These are phyloP conservation scores for Dasypolia templi DNA, from an alignment of 2,888 invertebrate genomes.

Conservation along the genomic window DNA sequence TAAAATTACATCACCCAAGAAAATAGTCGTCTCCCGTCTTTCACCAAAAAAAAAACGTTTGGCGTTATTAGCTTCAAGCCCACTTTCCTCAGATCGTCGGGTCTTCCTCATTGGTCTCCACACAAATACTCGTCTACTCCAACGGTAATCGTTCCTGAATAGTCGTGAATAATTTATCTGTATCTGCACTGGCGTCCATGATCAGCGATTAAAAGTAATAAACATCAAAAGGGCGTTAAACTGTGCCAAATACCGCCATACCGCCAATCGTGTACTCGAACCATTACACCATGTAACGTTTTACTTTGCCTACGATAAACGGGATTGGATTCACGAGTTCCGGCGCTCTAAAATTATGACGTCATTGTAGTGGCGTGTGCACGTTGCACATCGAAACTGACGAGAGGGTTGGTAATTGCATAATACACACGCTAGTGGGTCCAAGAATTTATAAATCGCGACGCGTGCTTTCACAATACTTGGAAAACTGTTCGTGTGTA, in stretches of 20 bases:
- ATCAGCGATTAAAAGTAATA: slow-evolving; percentile 36
- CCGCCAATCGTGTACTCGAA: slow-evolving; percentile 44
- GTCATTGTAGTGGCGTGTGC: slow-evolving; percentile 63
- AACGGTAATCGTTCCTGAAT: background rate
- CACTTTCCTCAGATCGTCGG: background rate
- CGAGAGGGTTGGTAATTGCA: slow-evolving; percentile 62
- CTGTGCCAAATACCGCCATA: slow-evolving; percentile 42
- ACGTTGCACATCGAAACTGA: slow-evolving; percentile 60
- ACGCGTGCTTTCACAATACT: slow-evolving; percentile 36
- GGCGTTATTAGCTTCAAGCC: background rate
- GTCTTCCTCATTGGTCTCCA: background rate
- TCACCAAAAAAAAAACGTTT: background rate
- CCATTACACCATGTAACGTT: slow-evolving; percentile 61
- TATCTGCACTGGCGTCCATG: background rate
- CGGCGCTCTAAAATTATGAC: slow-evolving; percentile 58
- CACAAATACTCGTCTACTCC: background rate
- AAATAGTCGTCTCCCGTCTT: background rate
- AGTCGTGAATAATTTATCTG: slow-evolving; percentile 4
- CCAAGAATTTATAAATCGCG: slow-evolving; percentile 44
- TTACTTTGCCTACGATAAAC: slow-evolving; percentile 63
- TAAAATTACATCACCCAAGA: background rate
- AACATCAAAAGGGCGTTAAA: slow-evolving; percentile 38
- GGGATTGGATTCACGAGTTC: slow-evolving; percentile 60
- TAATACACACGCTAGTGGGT: slow-evolving; percentile 56
- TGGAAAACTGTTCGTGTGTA: slow-evolving; percentile 32